phyloP scores from a whole-genome alignment of 2,888 invertebrate species.

The Urechis unicinctus region DNA sequence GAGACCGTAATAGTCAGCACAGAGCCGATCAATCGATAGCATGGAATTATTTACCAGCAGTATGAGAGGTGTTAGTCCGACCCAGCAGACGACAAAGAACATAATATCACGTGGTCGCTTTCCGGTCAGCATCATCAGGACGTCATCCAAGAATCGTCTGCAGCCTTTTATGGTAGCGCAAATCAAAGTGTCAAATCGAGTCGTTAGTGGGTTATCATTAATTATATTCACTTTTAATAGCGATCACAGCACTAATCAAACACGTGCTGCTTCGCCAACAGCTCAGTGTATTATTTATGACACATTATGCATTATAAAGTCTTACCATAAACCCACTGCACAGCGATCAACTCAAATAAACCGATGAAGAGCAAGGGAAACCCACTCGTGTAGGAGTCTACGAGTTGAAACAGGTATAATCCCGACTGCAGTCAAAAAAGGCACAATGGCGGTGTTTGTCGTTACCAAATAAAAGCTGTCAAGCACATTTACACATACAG shows the following conservation, averaged over 20 bases:
- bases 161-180: no score
- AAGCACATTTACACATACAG: neutral
- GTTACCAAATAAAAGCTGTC: neutral
- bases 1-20: no score
- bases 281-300: neutral
- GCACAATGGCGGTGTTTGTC: neutral
- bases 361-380: slow-evolving; percentile 50
- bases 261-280: neutral
- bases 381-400: slow-evolving; percentile 43
- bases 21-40: no score
- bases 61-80: slow-evolving; percentile 36
- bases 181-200: no score
- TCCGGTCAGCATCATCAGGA: slow-evolving; percentile 47
- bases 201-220: no score
- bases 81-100: slow-evolving; percentile 44
- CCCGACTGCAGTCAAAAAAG: slow-evolving; percentile 34
- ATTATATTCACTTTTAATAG: no score
- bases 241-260: neutral
- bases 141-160: slow-evolving; percentile 40
- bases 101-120: slow-evolving; percentile 29
- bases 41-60: slow-evolving; percentile 38
- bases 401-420: slow-evolving; percentile 44
- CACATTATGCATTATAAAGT: neutral
- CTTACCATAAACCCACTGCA: slow-evolving; percentile 48
- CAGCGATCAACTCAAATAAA: slow-evolving; percentile 38